Conservation (phyloP, 2,888 invertebrate species). For the Myopa tessellatipennis region DNA sequence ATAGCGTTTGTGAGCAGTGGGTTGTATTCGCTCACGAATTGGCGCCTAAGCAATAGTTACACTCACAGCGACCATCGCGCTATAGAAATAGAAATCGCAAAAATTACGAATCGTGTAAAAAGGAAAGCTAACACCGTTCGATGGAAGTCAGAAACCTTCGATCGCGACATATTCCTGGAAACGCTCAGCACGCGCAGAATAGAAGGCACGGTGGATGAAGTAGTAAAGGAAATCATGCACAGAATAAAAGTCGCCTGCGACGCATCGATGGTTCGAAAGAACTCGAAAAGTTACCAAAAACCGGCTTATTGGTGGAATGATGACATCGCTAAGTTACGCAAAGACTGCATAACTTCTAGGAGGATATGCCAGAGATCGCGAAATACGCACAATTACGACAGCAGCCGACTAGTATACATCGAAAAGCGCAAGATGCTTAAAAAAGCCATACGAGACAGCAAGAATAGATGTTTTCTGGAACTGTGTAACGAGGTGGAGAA, state of each 20-base stretch:
- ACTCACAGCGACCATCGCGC: neutral
- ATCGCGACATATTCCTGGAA: neutral
- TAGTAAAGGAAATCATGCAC: neutral
- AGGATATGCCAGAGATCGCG: neutral
- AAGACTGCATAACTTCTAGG: neutral
- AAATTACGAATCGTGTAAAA: neutral
- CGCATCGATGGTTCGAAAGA: neutral
- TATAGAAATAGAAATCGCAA: neutral
- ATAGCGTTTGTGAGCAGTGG: neutral
- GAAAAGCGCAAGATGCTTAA: neutral
- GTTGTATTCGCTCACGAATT: neutral
- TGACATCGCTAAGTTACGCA: neutral
- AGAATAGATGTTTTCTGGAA: neutral
- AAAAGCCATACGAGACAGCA: slow-evolving; percentile 4
- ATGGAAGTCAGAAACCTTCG: neutral
- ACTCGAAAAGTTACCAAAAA: neutral
- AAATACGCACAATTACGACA: neutral
- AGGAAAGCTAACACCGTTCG: neutral
- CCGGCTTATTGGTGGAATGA: slow-evolving; percentile 3
- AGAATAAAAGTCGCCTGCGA: neutral
- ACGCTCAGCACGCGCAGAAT: neutral
- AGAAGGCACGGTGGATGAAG: neutral
- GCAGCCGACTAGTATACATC: neutral
- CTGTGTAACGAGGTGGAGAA: slow-evolving; percentile 1
- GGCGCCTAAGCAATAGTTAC: neutral